Conservation (phyloP, 2,113 vertebrate species). For the Phaetusa simplex region DNA sequence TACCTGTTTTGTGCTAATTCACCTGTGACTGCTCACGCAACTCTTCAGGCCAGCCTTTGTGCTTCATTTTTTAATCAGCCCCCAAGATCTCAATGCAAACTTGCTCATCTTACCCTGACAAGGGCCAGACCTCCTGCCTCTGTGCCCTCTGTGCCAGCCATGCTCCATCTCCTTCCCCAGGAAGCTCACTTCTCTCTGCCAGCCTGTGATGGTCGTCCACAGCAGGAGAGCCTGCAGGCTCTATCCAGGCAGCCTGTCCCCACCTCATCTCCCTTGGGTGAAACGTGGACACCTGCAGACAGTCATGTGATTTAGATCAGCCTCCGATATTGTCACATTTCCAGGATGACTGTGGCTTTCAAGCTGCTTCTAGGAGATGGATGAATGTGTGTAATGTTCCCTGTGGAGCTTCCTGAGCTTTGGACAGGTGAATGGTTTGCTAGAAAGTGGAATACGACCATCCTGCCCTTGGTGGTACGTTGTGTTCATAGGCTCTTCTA, state of each 20-base stretch:
- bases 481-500: background rate
- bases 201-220: background rate
- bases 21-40: background rate
- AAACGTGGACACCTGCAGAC: background rate
- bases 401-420: background rate
- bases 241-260: background rate
- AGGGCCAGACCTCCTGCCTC: background rate
- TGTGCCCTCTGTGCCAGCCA: background rate
- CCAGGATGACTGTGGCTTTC: background rate
- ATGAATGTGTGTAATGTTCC: background rate
- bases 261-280: background rate
- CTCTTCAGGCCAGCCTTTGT: background rate
- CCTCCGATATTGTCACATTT: rapidly evolving
- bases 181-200: background rate
- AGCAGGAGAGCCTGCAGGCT: background rate
- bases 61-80: background rate
- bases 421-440: background rate
- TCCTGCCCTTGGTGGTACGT: background rate
- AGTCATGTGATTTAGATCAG: background rate
- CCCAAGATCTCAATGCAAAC: background rate
- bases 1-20: background rate
- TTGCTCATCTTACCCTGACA: background rate
- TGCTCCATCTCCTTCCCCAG: background rate
- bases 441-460: background rate
- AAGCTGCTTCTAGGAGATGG: background rate